Evolutionary conservation across 1,140 invertebrate species (phyloP).

Genomic region (Zaprionus lachaisei): DNA sequence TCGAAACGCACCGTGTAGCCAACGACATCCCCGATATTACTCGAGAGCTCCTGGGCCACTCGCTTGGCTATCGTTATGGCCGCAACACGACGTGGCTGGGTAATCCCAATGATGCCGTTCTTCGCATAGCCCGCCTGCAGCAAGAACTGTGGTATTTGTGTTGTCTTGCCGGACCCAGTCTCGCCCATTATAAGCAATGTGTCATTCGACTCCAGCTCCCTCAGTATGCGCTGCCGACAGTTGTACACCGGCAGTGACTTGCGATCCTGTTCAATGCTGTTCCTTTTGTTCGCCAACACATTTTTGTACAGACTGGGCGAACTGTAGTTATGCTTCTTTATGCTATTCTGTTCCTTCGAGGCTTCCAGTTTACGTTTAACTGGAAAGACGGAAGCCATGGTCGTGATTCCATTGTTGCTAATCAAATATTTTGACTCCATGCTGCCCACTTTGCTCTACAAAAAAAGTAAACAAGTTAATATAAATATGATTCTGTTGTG

Average conservation of each 20-base stretch:
- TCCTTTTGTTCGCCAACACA: slow-evolving; percentile 32
- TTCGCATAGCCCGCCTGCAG: slow-evolving; percentile 86
- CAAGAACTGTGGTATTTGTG: slow-evolving; percentile 94
- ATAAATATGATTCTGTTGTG: background rate
- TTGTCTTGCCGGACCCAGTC: slow-evolving; percentile 96
- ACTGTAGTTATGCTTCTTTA: slow-evolving; percentile 38
- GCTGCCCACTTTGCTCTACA: slow-evolving; percentile 4
- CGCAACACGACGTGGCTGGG: slow-evolving; percentile 96
- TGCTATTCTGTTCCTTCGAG: slow-evolving; percentile 26
- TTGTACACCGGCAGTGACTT: slow-evolving; percentile 65
- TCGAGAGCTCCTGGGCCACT: slow-evolving; percentile 91
- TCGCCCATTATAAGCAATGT: slow-evolving; percentile 94
- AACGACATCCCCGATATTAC: slow-evolving; percentile 87
- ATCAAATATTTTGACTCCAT: slow-evolving; percentile 70
- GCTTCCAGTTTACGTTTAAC: slow-evolving; percentile 57
- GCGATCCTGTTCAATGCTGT: slow-evolving; percentile 60
- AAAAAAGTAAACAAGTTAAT: background rate
- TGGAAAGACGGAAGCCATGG: slow-evolving; percentile 37
- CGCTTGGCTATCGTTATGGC: slow-evolving; percentile 95
- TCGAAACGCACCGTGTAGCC: slow-evolving; percentile 96
- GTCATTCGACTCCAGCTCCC: slow-evolving; percentile 68
- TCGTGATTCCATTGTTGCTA: slow-evolving; percentile 22
- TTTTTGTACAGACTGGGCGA: slow-evolving; percentile 25
- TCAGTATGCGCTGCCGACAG: slow-evolving; percentile 65
- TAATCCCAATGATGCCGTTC: slow-evolving; percentile 90